A percentile compares a stretch with the other conserved stretches of the same genome.
phyloP scores from a whole-genome alignment of 1,140 invertebrate species.

The Pogonomyrmex barbatus region DNA sequence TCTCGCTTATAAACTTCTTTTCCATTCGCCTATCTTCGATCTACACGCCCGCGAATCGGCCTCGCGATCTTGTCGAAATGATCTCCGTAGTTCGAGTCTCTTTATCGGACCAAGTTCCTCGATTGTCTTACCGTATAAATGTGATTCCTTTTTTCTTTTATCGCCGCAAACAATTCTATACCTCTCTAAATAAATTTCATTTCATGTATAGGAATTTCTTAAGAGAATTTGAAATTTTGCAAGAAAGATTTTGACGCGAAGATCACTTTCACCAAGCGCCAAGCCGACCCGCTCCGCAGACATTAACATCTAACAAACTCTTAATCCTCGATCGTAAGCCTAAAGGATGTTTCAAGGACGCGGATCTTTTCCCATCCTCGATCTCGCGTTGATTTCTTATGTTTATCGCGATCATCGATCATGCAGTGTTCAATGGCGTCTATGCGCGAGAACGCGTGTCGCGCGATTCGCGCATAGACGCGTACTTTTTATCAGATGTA shows the following conservation, averaged over 20 bases:
- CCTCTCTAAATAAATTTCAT: slow-evolving; percentile 13
- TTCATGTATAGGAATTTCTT: background rate
- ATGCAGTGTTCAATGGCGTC: slow-evolving; percentile 74
- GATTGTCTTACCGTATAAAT: slow-evolving; percentile 31
- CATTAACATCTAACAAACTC: slow-evolving; percentile 60
- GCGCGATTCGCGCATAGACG: slow-evolving; percentile 37
- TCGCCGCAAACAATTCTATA: background rate
- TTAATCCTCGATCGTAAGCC: slow-evolving; percentile 69
- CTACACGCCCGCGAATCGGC: slow-evolving; percentile 58
- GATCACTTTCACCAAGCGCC: slow-evolving; percentile 53
- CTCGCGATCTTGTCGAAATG: slow-evolving; percentile 53
- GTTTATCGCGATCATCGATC: slow-evolving; percentile 59
- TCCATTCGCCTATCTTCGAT: slow-evolving; percentile 62
- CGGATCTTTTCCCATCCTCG: slow-evolving; percentile 68
- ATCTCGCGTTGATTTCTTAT: slow-evolving; percentile 64
- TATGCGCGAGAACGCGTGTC: slow-evolving; percentile 55
- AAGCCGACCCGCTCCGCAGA: slow-evolving; percentile 42
- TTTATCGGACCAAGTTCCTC: slow-evolving; percentile 24
- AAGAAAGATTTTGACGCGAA: slow-evolving; percentile 31
- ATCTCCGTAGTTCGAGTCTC: slow-evolving; percentile 50
- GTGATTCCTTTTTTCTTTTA: background rate
- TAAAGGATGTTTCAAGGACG: slow-evolving; percentile 70
- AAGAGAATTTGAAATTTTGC: slow-evolving; percentile 16
- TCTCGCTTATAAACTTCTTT: slow-evolving; percentile 63
- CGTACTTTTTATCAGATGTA: slow-evolving; percentile 3